Percentiles rank a stretch among this genome's conserved stretches.
These are phyloP conservation scores for Ditula angustiorana DNA, from an alignment of 2,888 invertebrate species.

Conservation along the genomic window DNA sequence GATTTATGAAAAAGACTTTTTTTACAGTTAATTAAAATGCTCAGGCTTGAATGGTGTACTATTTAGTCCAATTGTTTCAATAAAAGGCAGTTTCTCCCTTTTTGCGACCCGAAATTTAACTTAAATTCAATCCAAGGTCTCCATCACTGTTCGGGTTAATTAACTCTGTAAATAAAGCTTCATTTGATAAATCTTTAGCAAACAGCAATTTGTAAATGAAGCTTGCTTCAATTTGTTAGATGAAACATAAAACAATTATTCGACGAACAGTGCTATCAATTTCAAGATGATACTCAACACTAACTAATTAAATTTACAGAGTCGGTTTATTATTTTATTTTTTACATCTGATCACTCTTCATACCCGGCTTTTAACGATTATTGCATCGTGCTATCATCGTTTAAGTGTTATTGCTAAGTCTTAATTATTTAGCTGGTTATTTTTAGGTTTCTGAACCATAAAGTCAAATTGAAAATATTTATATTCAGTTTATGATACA, in stretches of 20 bases:
- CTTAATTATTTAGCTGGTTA: too few relatives aligned
- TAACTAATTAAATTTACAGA: not conserved
- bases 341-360: too few relatives aligned
- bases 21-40: conserved; percentile 25
- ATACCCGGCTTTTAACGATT: too few relatives aligned
- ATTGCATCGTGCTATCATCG: too few relatives aligned
- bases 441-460: too few relatives aligned
- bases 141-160: not conserved
- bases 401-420: too few relatives aligned
- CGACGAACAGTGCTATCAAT: not conserved
- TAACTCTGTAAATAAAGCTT: not conserved
- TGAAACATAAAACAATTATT: not conserved
- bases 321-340: not conserved
- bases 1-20: conserved; percentile 25
- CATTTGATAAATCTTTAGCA: not conserved
- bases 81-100: not conserved
- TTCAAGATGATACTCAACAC: not conserved
- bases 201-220: not conserved
- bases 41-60: not conserved
- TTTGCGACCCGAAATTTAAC: not conserved
- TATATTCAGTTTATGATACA: too few relatives aligned
- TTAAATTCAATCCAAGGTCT: not conserved
- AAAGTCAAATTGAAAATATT: too few relatives aligned
- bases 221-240: not conserved
- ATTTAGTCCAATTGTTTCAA: not conserved